Evolutionary conservation across 2,113 vertebrate species (phyloP).

Genomic region (Pelmatolapia mariae): DNA sequence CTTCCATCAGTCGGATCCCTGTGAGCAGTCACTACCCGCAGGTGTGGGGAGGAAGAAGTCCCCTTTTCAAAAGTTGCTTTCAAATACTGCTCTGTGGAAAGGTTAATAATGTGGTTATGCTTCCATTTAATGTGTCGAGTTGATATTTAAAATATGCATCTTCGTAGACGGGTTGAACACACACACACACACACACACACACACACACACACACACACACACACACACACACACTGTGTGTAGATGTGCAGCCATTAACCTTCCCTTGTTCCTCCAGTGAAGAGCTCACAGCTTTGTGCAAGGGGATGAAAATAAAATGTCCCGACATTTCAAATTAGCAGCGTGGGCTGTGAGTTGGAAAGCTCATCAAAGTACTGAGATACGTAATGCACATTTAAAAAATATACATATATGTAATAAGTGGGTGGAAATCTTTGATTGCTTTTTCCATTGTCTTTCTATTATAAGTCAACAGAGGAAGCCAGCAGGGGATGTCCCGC

Average conservation of each 20-base stretch:
- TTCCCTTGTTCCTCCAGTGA: too few relatives aligned
- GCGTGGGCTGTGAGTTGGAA: neutral
- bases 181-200: neutral
- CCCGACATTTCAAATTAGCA: neutral
- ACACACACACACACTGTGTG: neutral
- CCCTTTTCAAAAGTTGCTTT: neutral
- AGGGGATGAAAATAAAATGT: neutral
- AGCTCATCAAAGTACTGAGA: neutral
- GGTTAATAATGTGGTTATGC: neutral
- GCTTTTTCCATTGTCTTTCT: neutral
- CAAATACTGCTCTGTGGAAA: neutral
- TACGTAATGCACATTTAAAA: neutral
- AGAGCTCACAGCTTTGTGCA: neutral
- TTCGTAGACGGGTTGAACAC: neutral
- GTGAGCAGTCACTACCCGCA: neutral
- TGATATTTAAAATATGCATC: neutral
- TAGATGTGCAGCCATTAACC: neutral
- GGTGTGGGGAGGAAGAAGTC: neutral
- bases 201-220: neutral
- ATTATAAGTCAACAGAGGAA: neutral
- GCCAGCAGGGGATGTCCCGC: neutral
- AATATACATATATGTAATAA: neutral
- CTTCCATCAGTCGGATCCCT: neutral
- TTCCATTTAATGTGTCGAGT: neutral
- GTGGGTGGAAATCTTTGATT: neutral